Evolutionary conservation across 1,140 invertebrate species (phyloP).

Genomic region (Drosophila parvula): DNA sequence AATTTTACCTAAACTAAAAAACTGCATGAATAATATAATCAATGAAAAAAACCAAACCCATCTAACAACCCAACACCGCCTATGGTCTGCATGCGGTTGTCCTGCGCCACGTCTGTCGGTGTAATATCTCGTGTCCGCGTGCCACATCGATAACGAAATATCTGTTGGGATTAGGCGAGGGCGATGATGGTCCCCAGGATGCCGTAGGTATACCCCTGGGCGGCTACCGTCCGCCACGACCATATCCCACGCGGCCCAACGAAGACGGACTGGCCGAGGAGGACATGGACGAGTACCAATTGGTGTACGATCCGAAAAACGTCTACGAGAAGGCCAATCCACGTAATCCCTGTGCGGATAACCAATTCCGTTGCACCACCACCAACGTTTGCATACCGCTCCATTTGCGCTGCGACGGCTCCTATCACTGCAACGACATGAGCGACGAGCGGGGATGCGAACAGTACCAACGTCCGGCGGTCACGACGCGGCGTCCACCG

Average conservation of each 20-base stretch:
- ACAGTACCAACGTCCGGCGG: slow-evolving; percentile 31
- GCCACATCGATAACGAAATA: slow-evolving; percentile 1
- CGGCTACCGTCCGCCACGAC: not conserved
- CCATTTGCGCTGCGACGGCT: slow-evolving; percentile 89
- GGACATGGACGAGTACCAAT: slow-evolving; percentile 56
- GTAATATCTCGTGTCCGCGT: slow-evolving; percentile 6
- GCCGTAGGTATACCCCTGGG: slow-evolving; percentile 30
- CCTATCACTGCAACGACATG: slow-evolving; percentile 89
- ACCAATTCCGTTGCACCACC: slow-evolving; percentile 84
- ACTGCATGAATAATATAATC: slow-evolving; percentile 57
- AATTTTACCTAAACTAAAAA: slow-evolving; percentile 32
- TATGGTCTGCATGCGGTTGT: slow-evolving; percentile 60
- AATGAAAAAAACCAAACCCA: slow-evolving; percentile 12
- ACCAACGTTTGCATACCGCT: slow-evolving; percentile 88
- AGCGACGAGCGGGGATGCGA: slow-evolving; percentile 89
- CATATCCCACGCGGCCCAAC: not conserved
- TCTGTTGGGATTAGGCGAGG: slow-evolving; percentile 16
- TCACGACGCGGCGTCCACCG: slow-evolving; percentile 17
- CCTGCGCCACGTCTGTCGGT: slow-evolving; percentile 9
- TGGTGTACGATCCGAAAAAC: slow-evolving; percentile 35
- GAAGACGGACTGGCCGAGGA: slow-evolving; percentile 30
- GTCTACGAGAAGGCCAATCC: slow-evolving; percentile 58
- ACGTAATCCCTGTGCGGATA: slow-evolving; percentile 61
- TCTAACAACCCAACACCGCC: slow-evolving; percentile 21
- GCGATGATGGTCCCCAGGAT: slow-evolving; percentile 2